phyloP scores from a whole-genome alignment of 2,113 vertebrate species.

The Scolopax mira region DNA sequence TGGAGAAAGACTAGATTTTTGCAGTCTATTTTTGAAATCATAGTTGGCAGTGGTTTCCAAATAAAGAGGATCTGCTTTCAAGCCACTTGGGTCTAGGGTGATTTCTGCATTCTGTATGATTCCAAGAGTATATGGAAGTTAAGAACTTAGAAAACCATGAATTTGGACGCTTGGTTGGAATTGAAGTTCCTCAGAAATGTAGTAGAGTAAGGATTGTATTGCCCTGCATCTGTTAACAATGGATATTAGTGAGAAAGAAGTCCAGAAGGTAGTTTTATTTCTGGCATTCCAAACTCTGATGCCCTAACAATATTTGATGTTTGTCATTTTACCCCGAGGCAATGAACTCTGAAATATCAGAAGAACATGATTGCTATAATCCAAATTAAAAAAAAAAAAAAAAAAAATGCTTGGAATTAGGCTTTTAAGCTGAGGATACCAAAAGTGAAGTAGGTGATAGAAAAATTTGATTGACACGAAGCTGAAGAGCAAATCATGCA shows the following conservation, averaged over 20 bases:
- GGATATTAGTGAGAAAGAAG: not conserved
- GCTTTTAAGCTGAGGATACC: not conserved
- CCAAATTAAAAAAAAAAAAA: not conserved
- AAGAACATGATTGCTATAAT: not conserved
- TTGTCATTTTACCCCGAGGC: not conserved
- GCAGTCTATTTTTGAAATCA: not conserved
- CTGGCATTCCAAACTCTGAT: not conserved
- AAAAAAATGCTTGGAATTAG: not conserved
- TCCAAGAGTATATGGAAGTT: not conserved
- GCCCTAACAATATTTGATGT: not conserved
- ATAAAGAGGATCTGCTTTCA: not conserved
- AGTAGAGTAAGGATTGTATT: not conserved
- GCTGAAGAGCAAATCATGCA: not conserved
- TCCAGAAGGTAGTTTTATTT: slow-evolving; percentile 24
- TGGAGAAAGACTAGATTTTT: not conserved
- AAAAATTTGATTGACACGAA: not conserved
- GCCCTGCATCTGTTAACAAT: not conserved
- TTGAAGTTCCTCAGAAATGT: not conserved
- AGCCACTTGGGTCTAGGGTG: not conserved
- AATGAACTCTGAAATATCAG: not conserved
- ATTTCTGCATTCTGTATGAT: not conserved
- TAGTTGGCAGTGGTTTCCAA: not conserved
- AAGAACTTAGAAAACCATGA: not conserved
- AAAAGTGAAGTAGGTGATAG: not conserved
- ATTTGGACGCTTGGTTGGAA: not conserved